phyloP scores from a whole-genome alignment of 2,888 invertebrate genomes.

The Coronaproctus castanopsis region DNA sequence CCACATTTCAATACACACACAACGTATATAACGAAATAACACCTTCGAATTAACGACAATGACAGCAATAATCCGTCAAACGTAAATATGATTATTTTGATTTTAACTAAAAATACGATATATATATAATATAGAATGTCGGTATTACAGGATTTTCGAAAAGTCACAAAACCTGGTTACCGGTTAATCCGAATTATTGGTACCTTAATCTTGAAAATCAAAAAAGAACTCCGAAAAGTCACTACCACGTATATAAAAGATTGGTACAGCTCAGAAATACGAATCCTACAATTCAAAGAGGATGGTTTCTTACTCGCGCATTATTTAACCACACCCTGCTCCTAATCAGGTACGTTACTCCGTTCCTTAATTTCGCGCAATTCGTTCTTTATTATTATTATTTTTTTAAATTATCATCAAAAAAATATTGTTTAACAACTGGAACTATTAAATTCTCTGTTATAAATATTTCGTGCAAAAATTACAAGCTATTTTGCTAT shows the following conservation, averaged over 20 bases:
- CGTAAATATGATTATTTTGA: too few relatives aligned
- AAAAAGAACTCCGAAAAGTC: conserved; percentile 31
- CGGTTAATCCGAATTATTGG: conserved; percentile 38
- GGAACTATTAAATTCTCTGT: too few relatives aligned
- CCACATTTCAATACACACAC: too few relatives aligned
- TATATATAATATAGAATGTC: too few relatives aligned
- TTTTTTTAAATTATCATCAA: too few relatives aligned
- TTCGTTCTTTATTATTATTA: not conserved
- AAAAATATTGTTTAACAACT: too few relatives aligned
- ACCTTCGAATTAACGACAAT: too few relatives aligned
- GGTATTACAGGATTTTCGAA: conserved; percentile 38
- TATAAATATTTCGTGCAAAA: too few relatives aligned
- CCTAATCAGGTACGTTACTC: conserved; percentile 26
- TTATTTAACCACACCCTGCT: conserved; percentile 26
- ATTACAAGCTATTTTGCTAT: too few relatives aligned
- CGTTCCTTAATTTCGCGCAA: not conserved
- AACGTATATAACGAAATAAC: too few relatives aligned
- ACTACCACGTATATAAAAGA: conserved; percentile 37
- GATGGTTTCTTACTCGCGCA: conserved; percentile 6
- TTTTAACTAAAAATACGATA: too few relatives aligned
- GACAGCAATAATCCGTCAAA: too few relatives aligned
- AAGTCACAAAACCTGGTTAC: conserved; percentile 39
- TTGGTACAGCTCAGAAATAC: conserved; percentile 33
- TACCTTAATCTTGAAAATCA: conserved; percentile 37
- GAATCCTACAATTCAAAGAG: conserved; percentile 27